Percentiles rank a stretch among this genome's conserved stretches.
Evolutionary conservation across 2,113 vertebrate species (phyloP).

Genomic region (Anas platyrhynchos): DNA sequence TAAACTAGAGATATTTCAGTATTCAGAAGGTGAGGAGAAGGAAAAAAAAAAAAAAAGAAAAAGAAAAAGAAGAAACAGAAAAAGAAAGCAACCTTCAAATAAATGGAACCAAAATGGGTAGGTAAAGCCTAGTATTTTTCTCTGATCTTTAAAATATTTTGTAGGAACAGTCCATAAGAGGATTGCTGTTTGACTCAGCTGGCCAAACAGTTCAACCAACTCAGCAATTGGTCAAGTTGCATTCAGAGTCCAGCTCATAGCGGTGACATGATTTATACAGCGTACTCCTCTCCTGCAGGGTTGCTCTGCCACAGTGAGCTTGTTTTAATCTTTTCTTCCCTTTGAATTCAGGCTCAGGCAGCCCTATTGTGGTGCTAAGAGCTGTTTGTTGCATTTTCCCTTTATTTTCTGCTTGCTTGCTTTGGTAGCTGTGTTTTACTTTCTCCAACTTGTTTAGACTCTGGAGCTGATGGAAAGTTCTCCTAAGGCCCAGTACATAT

Average conservation of each 20-base stretch:
- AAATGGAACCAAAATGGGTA: no score
- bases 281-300: accelerated
- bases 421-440: not conserved
- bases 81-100: no score
- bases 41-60: not conserved
- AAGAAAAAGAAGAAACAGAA: no score
- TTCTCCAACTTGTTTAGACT: not conserved
- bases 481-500: not conserved
- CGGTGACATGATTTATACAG: not conserved
- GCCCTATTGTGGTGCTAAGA: not conserved
- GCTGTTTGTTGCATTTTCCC: not conserved
- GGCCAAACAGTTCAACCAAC: not conserved
- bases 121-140: no score
- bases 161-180: no score
- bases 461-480: not conserved
- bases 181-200: no score
- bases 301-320: not conserved
- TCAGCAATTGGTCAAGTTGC: not conserved
- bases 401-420: not conserved
- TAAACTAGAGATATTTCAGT: not conserved
- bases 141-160: no score
- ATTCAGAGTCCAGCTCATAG: not conserved
- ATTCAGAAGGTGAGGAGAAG: not conserved
- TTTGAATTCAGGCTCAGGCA: not conserved
- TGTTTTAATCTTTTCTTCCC: not conserved